Conservation (phyloP, 1,140 invertebrate genomes). For the Zaprionus vittiger region DNA sequence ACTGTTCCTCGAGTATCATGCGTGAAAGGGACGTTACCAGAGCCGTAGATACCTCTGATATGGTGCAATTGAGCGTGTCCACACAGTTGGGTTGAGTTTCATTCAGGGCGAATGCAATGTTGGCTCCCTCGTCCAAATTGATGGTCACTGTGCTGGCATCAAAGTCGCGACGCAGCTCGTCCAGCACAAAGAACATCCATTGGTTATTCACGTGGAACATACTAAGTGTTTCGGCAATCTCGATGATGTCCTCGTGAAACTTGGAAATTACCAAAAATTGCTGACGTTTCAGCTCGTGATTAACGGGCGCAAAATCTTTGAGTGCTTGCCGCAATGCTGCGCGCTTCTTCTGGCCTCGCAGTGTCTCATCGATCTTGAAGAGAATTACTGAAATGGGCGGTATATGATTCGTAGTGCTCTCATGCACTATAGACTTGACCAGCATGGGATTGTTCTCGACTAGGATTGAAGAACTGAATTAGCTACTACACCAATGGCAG, state of each 20-base stretch:
- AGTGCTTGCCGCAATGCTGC: conserved; percentile 52
- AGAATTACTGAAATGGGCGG: conserved; percentile 72
- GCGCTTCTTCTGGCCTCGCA: conserved; percentile 69
- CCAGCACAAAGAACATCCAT: conserved; percentile 91
- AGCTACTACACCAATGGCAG: background rate
- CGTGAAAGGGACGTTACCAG: conserved; percentile 88
- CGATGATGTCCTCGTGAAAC: conserved; percentile 86
- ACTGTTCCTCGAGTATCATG: conserved; percentile 88
- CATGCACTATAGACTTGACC: conserved; percentile 71
- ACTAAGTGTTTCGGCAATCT: conserved; percentile 87
- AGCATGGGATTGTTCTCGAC: conserved; percentile 68
- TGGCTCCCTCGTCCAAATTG: conserved; percentile 90
- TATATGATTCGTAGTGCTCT: conserved; percentile 76
- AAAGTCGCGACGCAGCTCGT: conserved; percentile 85
- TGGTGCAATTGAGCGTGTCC: conserved; percentile 73
- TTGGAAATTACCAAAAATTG: conserved; percentile 84
- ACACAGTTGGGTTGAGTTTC: conserved; percentile 84
- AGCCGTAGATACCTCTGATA: conserved; percentile 87
- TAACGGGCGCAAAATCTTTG: conserved; percentile 54
- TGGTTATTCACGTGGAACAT: conserved; percentile 90
- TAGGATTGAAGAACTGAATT: background rate
- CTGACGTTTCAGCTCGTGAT: conserved; percentile 54
- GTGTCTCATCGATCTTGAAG: conserved; percentile 71
- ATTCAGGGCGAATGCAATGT: conserved; percentile 92
- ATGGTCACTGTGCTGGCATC: conserved; percentile 86